Percentiles rank a stretch among this genome's conserved stretches.
Evolutionary conservation across 2,888 invertebrate genomes (phyloP).

Genomic region (Altica lythri): DNA sequence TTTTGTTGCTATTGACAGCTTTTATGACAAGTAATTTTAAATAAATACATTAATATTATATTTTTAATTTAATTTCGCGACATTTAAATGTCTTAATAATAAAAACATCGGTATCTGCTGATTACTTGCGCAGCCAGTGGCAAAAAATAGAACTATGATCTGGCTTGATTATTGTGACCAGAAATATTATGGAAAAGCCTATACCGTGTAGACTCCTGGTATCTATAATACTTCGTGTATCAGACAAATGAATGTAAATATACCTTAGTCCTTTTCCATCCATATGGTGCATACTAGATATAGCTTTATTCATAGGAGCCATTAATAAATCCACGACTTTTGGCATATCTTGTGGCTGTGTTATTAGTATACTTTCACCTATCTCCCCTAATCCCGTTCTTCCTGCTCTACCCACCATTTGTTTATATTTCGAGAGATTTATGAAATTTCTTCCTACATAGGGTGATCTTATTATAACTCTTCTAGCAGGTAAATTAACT

Average conservation of each 20-base stretch:
- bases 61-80: too few relatives aligned
- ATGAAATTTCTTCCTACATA: constrained; percentile 51
- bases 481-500: constrained; percentile 91
- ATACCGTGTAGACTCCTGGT: too few relatives aligned
- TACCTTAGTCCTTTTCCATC: constrained; percentile 61
- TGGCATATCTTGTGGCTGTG: constrained; percentile 64
- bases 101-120: too few relatives aligned
- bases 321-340: constrained; percentile 64
- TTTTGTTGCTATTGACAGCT: too few relatives aligned
- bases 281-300: constrained; percentile 63
- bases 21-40: too few relatives aligned
- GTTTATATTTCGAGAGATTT: constrained; percentile 75
- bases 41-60: too few relatives aligned
- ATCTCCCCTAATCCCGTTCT: constrained; percentile 81
- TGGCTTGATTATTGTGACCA: too few relatives aligned
- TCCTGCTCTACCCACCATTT: constrained; percentile 96
- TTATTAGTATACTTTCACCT: constrained; percentile 89
- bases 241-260: constrained; percentile 2
- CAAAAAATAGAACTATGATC: too few relatives aligned
- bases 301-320: constrained; percentile 71
- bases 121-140: too few relatives aligned
- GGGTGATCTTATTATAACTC: constrained; percentile 85
- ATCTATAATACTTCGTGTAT: too few relatives aligned
- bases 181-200: too few relatives aligned
- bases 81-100: too few relatives aligned